These are phyloP conservation scores for Torymus auratus DNA, from an alignment of 2,888 invertebrate species.

Conservation along the genomic window DNA sequence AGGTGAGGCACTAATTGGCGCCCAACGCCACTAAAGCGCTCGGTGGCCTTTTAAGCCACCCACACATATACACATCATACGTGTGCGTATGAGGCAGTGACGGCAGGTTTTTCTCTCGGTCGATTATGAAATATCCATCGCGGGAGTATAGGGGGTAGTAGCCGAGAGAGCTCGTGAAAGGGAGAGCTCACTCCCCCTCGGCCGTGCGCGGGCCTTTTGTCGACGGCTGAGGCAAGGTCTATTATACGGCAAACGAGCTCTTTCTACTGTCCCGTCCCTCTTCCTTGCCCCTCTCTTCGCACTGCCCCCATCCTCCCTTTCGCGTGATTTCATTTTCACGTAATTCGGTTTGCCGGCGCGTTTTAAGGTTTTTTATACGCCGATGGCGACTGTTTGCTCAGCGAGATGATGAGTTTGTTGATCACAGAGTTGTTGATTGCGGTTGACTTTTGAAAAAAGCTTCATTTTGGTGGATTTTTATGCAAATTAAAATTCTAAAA, in stretches of 20 bases:
- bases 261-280: neutral
- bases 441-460: neutral
- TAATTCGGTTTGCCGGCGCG: conserved; percentile 7
- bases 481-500: no score
- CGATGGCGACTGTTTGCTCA: conserved; percentile 25
- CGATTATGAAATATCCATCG: conserved; percentile 46
- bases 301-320: neutral
- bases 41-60: conserved; percentile 21
- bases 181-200: conserved; percentile 2
- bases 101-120: conserved; percentile 33
- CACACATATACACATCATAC: neutral
- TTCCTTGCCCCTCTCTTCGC: no score
- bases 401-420: neutral
- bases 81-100: neutral
- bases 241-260: conserved; percentile 10
- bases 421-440: neutral
- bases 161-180: conserved; percentile 9
- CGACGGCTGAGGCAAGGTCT: neutral
- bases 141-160: neutral
- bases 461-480: no score
- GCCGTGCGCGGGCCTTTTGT: conserved; percentile 27
- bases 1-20: conserved; percentile 38
- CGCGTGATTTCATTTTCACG: conserved; percentile 18
- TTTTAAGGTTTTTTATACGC: neutral
- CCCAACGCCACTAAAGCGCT: conserved; percentile 31